Evolutionary conservation across 2,113 vertebrate genomes (phyloP), one percentile per base, ranked within the genome.

Genomic region (Brachionichthys hirsutus): DNA sequence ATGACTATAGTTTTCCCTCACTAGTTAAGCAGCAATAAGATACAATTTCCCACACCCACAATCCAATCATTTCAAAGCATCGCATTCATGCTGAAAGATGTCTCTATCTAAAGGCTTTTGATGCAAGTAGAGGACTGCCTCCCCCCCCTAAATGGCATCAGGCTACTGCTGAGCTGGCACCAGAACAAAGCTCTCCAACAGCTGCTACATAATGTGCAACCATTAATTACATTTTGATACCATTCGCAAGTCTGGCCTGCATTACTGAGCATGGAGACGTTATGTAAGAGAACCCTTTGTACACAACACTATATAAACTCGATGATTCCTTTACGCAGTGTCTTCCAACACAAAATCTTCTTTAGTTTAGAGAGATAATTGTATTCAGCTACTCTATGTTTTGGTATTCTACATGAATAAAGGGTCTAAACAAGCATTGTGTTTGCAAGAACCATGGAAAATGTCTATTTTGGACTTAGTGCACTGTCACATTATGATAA

Each of bases 171-270:
- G 61, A 59, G 64, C 77, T 81, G 73, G 80, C 83, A 80, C 53
- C 71, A 55, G 69, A 86, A 88, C 83, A 88, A 85, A 88, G 82
- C 52, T 30, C 49, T 70, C 67, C 30, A 79, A 87, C 87, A 85
- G 81, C 82, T 84, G 85, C 73, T 75, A 87, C 73, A 84, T 86
- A 78, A 89, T 83, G 73, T 80, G 73, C 76, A 85, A 72, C 79
- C 73, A 86, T 87, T 83, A 83, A 88, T 88, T 87, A 84, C 80
- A 77, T 75, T 73, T 66, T 78, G 78, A 86, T 78, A 83, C 80
- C 78, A 38, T 38, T 38, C 2, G 78, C 75, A 59, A 77, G 81
- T 85, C 77, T 82, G 66, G 75, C 77, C 83, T 34, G 43, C 63
- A 77, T 71, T 42, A 30, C 61, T 54, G 62, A 72, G 67, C 57